Percentiles rank a stretch among this genome's conserved stretches.
Conservation (phyloP, 2,113 vertebrate genomes). For the Chrysemys picta region DNA sequence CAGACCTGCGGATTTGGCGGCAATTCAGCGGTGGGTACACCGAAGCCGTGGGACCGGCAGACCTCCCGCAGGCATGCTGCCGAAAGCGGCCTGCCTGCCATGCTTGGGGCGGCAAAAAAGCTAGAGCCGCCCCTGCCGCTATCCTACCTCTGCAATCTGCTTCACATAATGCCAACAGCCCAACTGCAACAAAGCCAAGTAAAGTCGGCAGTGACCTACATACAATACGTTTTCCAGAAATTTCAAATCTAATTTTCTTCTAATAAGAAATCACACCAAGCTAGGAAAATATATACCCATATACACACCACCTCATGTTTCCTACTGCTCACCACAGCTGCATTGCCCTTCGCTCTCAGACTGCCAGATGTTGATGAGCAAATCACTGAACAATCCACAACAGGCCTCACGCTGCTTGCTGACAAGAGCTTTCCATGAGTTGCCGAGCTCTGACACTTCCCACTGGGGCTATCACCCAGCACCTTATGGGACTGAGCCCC, state of each 20-base stretch:
- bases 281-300: neutral
- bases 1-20: too few relatives aligned
- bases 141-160: slow-evolving; percentile 15
- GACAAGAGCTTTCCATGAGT: neutral
- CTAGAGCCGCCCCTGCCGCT: neutral
- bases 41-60: too few relatives aligned
- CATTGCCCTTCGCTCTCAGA: fast-evolving
- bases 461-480: neutral
- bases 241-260: slow-evolving; percentile 30
- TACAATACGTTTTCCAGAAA: slow-evolving; percentile 9
- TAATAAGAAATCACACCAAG: slow-evolving; percentile 17
- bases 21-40: too few relatives aligned
- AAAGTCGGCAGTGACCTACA: slow-evolving; percentile 56
- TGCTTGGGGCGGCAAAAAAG: too few relatives aligned
- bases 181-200: slow-evolving; percentile 17
- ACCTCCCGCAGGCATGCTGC: too few relatives aligned
- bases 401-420: neutral
- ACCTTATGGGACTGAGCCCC: neutral
- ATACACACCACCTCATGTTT: neutral
- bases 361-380: neutral
- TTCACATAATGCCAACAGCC: slow-evolving; percentile 8
- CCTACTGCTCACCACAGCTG: slow-evolving; percentile 4
- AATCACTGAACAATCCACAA: fast-evolving
- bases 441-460: neutral
- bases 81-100: too few relatives aligned